Base-by-base conservation (phyloP, 2,113 vertebrate genomes). In the Brachyhypopomus gauderio region DNA sequence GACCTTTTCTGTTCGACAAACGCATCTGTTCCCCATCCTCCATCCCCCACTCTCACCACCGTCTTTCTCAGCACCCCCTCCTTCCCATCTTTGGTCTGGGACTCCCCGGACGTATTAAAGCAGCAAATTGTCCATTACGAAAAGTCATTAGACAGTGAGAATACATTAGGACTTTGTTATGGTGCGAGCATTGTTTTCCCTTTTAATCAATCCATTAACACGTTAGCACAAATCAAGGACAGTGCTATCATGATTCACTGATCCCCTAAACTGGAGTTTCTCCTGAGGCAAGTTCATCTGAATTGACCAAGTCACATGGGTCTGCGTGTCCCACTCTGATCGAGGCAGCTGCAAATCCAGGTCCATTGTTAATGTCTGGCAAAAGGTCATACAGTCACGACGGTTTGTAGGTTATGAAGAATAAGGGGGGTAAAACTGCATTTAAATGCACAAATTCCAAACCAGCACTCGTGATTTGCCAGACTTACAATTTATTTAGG, bases 61-160 rank as follows among this genome's bases (percentile, higher is more conserved):
- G 62, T 27, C 6, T 34, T 38, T 38, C 62, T 34, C 56, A 60
- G 25, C 48, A 14, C 27, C 56, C 56, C 71, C 69, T 66, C 36
- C 41, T 62, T 56, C 72, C 58, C 62, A 56, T 34, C 22, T 72
- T 55, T 30, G 27, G 8, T 80, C 77, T 85, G 84, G 84, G 77
- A 83, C 48, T 85, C 84, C 84, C 84, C 48, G 69, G 80, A 77
- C 78, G 76, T 83, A 85, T 85, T 85, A 85, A 83, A 76, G 77
- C 83, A 85, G 84, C 84, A 85, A 85, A 85, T 85, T 83, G 81
- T 83, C 84, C 84, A 85, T 85, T 85, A 85, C 84, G 58, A 80
- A 85, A 85, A 85, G 84, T 83, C 84, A 85, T 85, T 83, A 85
- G 84, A 85, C 77, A 80, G 77, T 66, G 67, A 83, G 84, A 85